These are phyloP conservation scores for Nezara viridula DNA, from an alignment of 2,888 invertebrate species.

Conservation along the genomic window DNA sequence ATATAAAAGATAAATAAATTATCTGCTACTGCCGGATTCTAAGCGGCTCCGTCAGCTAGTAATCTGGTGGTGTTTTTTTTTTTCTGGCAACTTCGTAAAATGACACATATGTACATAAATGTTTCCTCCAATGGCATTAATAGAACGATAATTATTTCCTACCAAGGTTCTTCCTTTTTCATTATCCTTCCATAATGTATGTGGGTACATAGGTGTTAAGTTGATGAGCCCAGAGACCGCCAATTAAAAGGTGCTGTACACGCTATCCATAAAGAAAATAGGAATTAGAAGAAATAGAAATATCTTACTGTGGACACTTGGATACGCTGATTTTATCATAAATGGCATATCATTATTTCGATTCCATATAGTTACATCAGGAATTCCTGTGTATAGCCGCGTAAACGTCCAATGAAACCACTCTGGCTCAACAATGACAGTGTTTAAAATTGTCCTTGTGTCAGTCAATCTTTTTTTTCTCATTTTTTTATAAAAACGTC, in stretches of 20 bases:
- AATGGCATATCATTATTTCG: constrained; percentile 13
- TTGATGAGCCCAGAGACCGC: not conserved
- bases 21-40: too few species aligned
- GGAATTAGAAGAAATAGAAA: not conserved
- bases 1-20: too few species aligned
- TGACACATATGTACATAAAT: too few species aligned
- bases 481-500: not conserved
- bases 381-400: not conserved
- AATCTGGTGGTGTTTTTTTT: too few species aligned
- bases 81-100: too few species aligned
- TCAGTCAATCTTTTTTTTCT: constrained; percentile 16
- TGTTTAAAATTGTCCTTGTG: constrained; percentile 45
- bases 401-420: not conserved
- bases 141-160: not conserved
- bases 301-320: not conserved
- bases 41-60: too few species aligned
- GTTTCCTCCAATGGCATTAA: not conserved
- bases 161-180: not conserved
- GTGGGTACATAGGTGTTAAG: not conserved
- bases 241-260: not conserved
- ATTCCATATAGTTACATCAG: constrained; percentile 22
- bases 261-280: not conserved
- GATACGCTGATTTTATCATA: not conserved
- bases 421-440: constrained; percentile 36
- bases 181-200: not conserved